These are phyloP conservation scores for Cheilosia scutellata DNA, from an alignment of 2,888 invertebrate species.

Conservation along the genomic window DNA sequence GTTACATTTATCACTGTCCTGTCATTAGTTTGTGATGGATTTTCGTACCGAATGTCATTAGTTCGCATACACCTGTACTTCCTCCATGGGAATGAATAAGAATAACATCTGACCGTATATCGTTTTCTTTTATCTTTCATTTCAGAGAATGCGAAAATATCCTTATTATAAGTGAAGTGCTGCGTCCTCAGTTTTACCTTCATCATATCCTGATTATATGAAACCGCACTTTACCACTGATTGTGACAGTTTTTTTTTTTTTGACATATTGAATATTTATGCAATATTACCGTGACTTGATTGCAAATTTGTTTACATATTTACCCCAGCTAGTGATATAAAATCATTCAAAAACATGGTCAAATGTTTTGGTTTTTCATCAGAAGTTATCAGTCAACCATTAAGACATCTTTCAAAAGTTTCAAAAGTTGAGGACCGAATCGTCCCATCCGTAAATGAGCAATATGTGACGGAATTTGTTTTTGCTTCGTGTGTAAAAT, in stretches of 20 bases:
- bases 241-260: not conserved
- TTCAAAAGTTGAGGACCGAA: too few species aligned
- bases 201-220: not conserved
- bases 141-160: constrained; percentile 76
- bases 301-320: not conserved
- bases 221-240: not conserved
- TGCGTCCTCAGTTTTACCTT: not conserved
- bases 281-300: not conserved
- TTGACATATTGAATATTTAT: too few species aligned
- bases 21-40: not conserved
- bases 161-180: constrained; percentile 60
- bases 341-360: not conserved
- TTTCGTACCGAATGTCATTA: constrained; percentile 29
- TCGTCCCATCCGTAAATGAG: too few species aligned
- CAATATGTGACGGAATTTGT: too few species aligned
- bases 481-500: too few species aligned
- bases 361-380: too few species aligned
- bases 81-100: constrained; percentile 17
- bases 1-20: not conserved
- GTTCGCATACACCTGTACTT: constrained; percentile 9
- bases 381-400: too few species aligned
- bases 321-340: not conserved
- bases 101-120: constrained; percentile 48
- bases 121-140: constrained; percentile 71
- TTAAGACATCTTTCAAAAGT: too few species aligned